phyloP scores from a whole-genome alignment of 1,140 invertebrate species.

The Planococcus citri region DNA sequence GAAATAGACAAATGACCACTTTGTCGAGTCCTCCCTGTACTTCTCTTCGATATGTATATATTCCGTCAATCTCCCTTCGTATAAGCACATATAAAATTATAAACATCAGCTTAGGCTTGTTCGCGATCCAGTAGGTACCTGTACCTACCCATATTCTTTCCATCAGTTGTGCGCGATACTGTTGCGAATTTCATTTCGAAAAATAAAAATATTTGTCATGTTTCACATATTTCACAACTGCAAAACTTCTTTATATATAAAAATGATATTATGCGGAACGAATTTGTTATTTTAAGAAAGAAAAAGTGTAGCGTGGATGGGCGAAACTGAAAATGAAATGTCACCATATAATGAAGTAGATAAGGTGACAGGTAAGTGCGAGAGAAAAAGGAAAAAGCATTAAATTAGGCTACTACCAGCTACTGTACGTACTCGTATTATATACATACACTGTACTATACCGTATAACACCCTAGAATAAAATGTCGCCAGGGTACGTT shows the following conservation, averaged over 20 bases:
- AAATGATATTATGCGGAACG: neutral
- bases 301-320: neutral
- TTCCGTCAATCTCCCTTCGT: too few relatives aligned
- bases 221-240: neutral
- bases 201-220: neutral
- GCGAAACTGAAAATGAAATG: neutral
- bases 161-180: too few relatives aligned
- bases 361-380: conserved; percentile 5
- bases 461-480: neutral
- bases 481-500: neutral
- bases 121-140: too few relatives aligned
- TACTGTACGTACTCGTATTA: neutral
- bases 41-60: too few relatives aligned
- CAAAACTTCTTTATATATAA: neutral
- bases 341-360: neutral
- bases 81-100: too few relatives aligned
- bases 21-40: too few relatives aligned
- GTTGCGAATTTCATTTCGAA: too few relatives aligned
- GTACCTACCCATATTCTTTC: too few relatives aligned
- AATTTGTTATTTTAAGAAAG: neutral
- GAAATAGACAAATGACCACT: too few relatives aligned
- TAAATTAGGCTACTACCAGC: neutral
- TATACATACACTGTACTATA: neutral
- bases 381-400: neutral
- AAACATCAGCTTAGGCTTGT: too few relatives aligned